Conservation (phyloP, 1,140 invertebrate species). For the Acromyrmex echinatior region DNA sequence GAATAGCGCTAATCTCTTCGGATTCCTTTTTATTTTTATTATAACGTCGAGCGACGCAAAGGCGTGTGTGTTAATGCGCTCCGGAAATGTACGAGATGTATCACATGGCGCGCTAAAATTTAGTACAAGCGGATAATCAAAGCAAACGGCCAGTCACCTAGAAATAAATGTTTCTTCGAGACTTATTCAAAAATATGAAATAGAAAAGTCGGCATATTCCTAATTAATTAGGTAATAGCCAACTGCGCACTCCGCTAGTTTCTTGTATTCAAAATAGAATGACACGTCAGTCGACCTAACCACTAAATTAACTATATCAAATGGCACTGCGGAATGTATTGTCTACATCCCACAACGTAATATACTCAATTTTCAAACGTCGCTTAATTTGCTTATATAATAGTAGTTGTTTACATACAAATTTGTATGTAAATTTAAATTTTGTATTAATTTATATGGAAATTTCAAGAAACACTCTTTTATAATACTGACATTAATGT, state of each 20-base stretch:
- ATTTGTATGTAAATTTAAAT: slow-evolving; percentile 24
- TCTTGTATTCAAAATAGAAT: background rate
- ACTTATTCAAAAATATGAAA: slow-evolving; percentile 1
- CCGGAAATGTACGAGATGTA: slow-evolving; percentile 31
- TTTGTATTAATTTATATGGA: slow-evolving; percentile 24
- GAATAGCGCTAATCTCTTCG: background rate
- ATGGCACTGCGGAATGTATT: background rate
- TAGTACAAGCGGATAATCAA: slow-evolving; percentile 36
- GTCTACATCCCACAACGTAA: background rate
- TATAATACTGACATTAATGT: background rate
- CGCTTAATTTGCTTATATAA: slow-evolving; percentile 14
- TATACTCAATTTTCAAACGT: slow-evolving; percentile 13
- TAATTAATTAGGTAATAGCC: slow-evolving; percentile 34
- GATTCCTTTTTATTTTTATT: slow-evolving; percentile 21
- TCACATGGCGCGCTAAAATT: slow-evolving; percentile 12
- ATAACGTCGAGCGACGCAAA: background rate
- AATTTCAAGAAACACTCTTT: background rate
- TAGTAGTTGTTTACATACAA: background rate
- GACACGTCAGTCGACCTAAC: background rate
- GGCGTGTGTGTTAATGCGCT: slow-evolving; percentile 1
- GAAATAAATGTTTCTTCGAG: slow-evolving; percentile 26
- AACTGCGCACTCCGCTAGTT: background rate
- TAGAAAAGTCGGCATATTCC: background rate
- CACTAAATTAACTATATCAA: slow-evolving; percentile 38
- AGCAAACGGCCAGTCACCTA: slow-evolving; percentile 17